Evolutionary conservation across 2,888 invertebrate genomes (phyloP).

Genomic region (Stenichneumon culpator): DNA sequence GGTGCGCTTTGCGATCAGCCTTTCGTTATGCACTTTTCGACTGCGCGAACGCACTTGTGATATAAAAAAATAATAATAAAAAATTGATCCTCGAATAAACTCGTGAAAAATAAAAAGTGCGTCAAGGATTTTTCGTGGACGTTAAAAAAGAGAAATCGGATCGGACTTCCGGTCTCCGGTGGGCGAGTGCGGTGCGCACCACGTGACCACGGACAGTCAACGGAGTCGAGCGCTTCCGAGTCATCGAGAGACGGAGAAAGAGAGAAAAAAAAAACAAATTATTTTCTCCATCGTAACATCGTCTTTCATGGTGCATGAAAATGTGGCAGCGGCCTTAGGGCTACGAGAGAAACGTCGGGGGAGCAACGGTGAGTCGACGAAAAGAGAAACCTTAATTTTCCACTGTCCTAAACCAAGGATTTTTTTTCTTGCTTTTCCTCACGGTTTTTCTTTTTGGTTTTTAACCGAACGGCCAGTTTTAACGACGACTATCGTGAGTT

Average conservation of each 20-base stretch:
- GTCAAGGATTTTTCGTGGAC: background rate
- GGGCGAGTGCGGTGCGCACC: background rate
- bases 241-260: slow-evolving; percentile 17
- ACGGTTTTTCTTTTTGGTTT: slow-evolving; percentile 19
- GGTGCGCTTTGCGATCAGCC: background rate
- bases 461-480: background rate
- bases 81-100: slow-evolving; percentile 42
- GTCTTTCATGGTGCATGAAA: slow-evolving; percentile 44
- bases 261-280: slow-evolving; percentile 19
- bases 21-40: slow-evolving; percentile 18
- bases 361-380: slow-evolving; percentile 64
- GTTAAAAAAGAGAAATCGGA: slow-evolving; percentile 12
- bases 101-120: background rate
- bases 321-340: slow-evolving; percentile 54
- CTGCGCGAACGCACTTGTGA: slow-evolving; percentile 5
- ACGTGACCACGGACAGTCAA: slow-evolving; percentile 23
- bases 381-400: slow-evolving; percentile 43
- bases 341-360: slow-evolving; percentile 29
- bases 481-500: slow-evolving; percentile 7
- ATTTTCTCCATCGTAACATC: slow-evolving; percentile 8
- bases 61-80: background rate
- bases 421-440: background rate
- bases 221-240: slow-evolving; percentile 1
- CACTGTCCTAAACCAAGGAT: background rate
- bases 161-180: background rate